Conservation (phyloP, 2,113 vertebrate genomes). For the Himantopus leucocephalus region DNA sequence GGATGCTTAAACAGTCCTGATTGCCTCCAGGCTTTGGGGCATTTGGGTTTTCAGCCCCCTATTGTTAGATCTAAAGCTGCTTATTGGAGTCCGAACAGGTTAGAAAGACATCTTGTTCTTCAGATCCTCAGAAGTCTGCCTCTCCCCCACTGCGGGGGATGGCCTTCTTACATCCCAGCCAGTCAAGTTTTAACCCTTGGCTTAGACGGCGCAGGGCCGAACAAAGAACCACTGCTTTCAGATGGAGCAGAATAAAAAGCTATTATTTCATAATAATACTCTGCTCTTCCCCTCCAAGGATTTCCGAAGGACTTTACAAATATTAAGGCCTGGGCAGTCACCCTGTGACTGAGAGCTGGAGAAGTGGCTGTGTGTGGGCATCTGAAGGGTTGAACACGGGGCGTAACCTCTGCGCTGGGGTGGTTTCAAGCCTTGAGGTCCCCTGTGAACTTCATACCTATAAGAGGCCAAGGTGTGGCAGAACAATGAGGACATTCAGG, state of each 20-base stretch:
- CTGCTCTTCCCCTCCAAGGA: conserved; percentile 18
- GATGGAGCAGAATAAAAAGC: conserved; percentile 38
- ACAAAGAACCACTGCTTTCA: conserved; percentile 42
- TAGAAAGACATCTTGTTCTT: conserved; percentile 55
- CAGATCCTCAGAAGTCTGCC: conserved; percentile 18
- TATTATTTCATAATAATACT: conserved; percentile 54
- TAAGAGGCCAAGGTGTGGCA: neutral
- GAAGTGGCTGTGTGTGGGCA: conserved; percentile 38
- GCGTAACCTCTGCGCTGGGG: neutral
- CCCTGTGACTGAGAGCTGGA: neutral
- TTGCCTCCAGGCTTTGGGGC: conserved; percentile 55
- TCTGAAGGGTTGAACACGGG: neutral
- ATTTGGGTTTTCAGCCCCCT: conserved; percentile 55
- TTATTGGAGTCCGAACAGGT: conserved; percentile 36
- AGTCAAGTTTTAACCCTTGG: conserved; percentile 54
- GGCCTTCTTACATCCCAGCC: conserved; percentile 12
- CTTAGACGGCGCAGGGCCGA: neutral
- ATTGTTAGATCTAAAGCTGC: conserved; percentile 62
- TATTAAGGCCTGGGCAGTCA: conserved; percentile 7
- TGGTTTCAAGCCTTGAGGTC: neutral
- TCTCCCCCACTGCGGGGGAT: neutral
- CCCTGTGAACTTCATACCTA: neutral
- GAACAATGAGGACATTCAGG: neutral
- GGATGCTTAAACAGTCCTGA: conserved; percentile 47
- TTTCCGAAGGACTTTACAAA: conserved; percentile 52